A percentile compares a stretch with the other conserved stretches of the same genome.
phyloP scores from a whole-genome alignment of 1,140 invertebrate genomes.

The Adoxophyes honmai region DNA sequence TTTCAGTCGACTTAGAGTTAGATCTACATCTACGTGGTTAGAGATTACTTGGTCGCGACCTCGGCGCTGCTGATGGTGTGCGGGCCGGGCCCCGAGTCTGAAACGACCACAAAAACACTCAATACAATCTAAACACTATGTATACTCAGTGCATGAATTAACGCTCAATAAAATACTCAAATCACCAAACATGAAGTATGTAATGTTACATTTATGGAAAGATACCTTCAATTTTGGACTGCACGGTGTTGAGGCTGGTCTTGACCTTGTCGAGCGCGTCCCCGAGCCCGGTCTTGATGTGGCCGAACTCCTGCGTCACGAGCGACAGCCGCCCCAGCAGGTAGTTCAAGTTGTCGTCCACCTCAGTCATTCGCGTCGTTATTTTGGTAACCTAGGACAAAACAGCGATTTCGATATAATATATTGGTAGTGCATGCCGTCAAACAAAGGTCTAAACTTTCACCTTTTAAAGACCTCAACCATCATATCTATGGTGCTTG shows the following conservation, averaged over 20 bases:
- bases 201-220: no score
- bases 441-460: no score
- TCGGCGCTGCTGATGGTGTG: constrained; percentile 45
- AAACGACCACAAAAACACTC: no score
- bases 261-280: constrained; percentile 85
- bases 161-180: no score
- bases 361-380: constrained; percentile 87
- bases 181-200: no score
- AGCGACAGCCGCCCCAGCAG: constrained; percentile 87
- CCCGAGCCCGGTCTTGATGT: constrained; percentile 86
- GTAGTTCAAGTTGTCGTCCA: constrained; percentile 92
- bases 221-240: constrained; percentile 77
- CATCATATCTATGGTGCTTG: no score
- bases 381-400: constrained; percentile 82
- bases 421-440: no score
- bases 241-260: constrained; percentile 81
- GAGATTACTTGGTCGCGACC: constrained; percentile 23
- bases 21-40: constrained; percentile 26
- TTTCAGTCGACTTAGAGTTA: constrained; percentile 36
- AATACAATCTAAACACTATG: no score
- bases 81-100: constrained; percentile 62
- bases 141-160: no score
- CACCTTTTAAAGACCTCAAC: no score
- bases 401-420: no score
- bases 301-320: constrained; percentile 91